A percentile compares a stretch with the other conserved stretches of the same genome.
phyloP scores from a whole-genome alignment of 2,113 vertebrate species.

The Ia io region DNA sequence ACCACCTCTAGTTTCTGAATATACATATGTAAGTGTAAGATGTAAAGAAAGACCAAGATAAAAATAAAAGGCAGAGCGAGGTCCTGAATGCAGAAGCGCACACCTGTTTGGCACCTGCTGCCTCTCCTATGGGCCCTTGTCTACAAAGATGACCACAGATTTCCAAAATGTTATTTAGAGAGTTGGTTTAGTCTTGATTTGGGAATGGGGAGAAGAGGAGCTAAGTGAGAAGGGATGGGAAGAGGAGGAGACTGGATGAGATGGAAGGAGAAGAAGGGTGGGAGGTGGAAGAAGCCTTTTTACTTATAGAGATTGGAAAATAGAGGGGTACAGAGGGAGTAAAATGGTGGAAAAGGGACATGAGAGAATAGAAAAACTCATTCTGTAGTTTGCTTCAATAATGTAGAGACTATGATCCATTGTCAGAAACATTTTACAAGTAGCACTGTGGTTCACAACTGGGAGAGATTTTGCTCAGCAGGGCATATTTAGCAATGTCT shows the following conservation, averaged over 20 bases:
- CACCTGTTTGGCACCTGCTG: neutral
- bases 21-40: neutral
- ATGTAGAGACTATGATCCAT: neutral
- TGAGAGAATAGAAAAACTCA: neutral
- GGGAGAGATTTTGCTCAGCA: neutral
- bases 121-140: accelerated
- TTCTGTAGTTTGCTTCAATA: neutral
- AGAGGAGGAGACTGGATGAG: neutral
- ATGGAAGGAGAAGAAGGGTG: neutral
- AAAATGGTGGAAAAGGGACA: neutral
- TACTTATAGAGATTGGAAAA: neutral
- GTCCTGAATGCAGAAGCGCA: neutral
- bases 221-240: neutral
- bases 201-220: neutral
- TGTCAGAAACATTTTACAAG: neutral
- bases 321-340: neutral
- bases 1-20: conserved; percentile 8
- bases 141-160: conserved; percentile 8
- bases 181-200: neutral
- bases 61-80: neutral
- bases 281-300: neutral
- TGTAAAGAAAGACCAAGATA: neutral
- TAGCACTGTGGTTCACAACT: neutral
- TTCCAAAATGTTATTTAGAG: conserved; percentile 20
- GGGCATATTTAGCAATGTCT: neutral